Evolutionary conservation across 2,888 invertebrate genomes (phyloP), one percentile per base, ranked within the genome.

Genomic region (Cerastoderma edule): DNA sequence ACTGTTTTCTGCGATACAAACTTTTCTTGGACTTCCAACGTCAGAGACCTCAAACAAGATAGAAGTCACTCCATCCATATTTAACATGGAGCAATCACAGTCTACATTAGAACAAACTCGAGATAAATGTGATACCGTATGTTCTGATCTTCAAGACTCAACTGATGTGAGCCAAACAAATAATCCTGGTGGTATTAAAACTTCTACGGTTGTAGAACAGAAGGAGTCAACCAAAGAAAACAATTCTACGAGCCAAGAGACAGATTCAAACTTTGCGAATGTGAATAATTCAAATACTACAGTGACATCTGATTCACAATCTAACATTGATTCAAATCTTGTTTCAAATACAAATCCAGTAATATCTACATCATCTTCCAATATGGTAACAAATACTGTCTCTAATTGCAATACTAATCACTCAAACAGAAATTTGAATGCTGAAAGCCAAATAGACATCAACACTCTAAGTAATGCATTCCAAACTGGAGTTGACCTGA

Each of bases 1-100:
- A 77, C 80, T 94, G 24, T 93, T 91, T 86, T 86, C 89, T 50
- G 90, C 92, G 10, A 73, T 94, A 10, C 89, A 89, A 72, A 82
- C 76, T 28, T 85, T 85, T 30, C 78, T 90, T 5, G 48, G 72
- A 32, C 60, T 68, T 24, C 63, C 70, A n/a, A 30, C 33, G 10
- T 13, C 33, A 19, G 24, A 33, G 53, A 53, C 16, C 24, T 32
- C 57, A 57, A 53, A 10, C 10, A 57, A 57, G 13, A n/a, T 10
- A 10, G 57, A 57, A 30, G 13, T 22, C n/a, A 16, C 57, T 10
- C 57, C 32, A 19, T 24, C 33, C 6, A 33, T 57, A 19, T 57
- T n/a, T 3, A 32, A 28, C 33, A 28, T 32, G 13, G 33, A 32
- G 13, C 24, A 57, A 16, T n/a, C 19, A 27, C 22, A 22, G 22